Base-by-base conservation (phyloP, 2,797 vertebrate species). In the Cetoscarus ocellatus region DNA sequence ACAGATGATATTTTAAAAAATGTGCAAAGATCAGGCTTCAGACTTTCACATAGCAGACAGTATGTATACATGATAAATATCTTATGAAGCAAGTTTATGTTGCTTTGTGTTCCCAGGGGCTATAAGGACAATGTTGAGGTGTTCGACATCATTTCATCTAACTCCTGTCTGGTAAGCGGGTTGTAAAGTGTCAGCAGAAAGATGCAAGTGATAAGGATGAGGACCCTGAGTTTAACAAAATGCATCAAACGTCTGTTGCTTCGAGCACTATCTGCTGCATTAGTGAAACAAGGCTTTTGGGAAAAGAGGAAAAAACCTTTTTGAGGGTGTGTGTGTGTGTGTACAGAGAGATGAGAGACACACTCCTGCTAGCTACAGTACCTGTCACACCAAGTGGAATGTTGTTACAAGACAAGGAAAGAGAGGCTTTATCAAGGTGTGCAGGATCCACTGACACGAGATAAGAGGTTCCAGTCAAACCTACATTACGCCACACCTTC, bases 401-500 rank as follows among this genome's bases (percentile, higher is more conserved):
- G 87, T 75, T 90, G 88, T 92, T 90, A 86, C 83, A 84, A 88
- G 82, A 82, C 80, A 77, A 86, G 79, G 67, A 77, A 69, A 83
- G 52, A 67, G 27, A 65, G 61, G 74, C 72, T 86, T 90, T 86
- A 90, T 89, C 77, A 89, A 92, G 88, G 91, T 89, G 92, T 90
- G 90, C 80, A 85, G 83, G 90, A 91, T 83, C 81, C 73, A 64
- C 87, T 86, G 92, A 91, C 91, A 90, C 50, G 48, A 87, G 91
- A 90, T 86, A 87, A 88, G 84, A 87, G 75, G 75, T 67, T 81
- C 67, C 73, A 86, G 90, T 76, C 78, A 67, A 80, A 93, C 80
- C 79, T 76, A 72, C 80, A 86, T 92, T 89, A 93, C 55, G 82
- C 80, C 88, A 88, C 91, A 92, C 88, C 91, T 93, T 86, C 75